Evolutionary conservation across 1,140 invertebrate genomes (phyloP).

Genomic region (Sitodiplosis mosellana): DNA sequence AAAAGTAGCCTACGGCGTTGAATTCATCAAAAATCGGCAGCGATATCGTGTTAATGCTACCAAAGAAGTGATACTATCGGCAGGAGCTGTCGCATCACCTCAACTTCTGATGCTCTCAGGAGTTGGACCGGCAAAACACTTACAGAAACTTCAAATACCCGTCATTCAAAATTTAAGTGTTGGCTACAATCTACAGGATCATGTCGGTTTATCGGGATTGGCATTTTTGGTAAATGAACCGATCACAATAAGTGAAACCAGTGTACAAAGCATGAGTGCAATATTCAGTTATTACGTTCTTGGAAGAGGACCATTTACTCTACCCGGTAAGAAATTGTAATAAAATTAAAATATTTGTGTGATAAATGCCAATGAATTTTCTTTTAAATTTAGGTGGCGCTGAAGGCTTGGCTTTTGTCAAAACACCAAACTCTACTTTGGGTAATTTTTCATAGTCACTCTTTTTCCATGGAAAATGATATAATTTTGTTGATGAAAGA

Average conservation of each 20-base stretch:
- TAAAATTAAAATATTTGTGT: slow-evolving; percentile 26
- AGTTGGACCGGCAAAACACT: slow-evolving; percentile 52
- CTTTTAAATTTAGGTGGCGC: slow-evolving; percentile 32
- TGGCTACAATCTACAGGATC: slow-evolving; percentile 64
- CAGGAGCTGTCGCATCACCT: slow-evolving; percentile 57
- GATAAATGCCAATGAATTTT: slow-evolving; percentile 33
- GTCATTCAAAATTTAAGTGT: slow-evolving; percentile 48
- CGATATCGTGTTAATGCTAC: slow-evolving; percentile 38
- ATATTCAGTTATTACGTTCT: slow-evolving; percentile 34
- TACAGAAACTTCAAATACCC: slow-evolving; percentile 32
- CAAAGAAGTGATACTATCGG: slow-evolving; percentile 57
- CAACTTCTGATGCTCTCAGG: slow-evolving; percentile 67
- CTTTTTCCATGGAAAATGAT: not conserved
- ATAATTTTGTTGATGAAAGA: not conserved
- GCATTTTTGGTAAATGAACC: slow-evolving; percentile 46
- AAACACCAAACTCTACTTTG: slow-evolving; percentile 28
- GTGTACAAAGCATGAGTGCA: slow-evolving; percentile 26
- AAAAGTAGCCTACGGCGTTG: slow-evolving; percentile 30
- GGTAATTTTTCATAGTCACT: slow-evolving; percentile 8
- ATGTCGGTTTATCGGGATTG: slow-evolving; percentile 47
- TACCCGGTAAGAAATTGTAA: slow-evolving; percentile 25
- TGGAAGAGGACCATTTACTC: slow-evolving; percentile 29
- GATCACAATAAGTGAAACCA: slow-evolving; percentile 29
- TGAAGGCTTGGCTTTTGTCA: slow-evolving; percentile 47
- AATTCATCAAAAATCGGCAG: slow-evolving; percentile 34